phyloP scores from a whole-genome alignment of 64 coral and sea anemone species.

The Pocillopora verrucosa region DNA sequence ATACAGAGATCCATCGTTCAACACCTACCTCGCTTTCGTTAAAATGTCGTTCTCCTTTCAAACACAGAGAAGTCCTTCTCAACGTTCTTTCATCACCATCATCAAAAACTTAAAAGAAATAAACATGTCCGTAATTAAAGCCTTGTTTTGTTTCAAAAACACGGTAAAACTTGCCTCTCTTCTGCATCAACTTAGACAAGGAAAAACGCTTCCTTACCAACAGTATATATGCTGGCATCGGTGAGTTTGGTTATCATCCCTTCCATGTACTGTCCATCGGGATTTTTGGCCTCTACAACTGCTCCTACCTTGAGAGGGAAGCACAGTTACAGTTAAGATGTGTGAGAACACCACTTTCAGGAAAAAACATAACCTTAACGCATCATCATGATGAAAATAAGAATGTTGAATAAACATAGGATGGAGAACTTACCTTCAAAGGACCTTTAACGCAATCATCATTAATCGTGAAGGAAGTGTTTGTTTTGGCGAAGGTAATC shows the following conservation, averaged over 20 bases:
- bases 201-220: conserved; percentile 64
- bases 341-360: not conserved
- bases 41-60: conserved; percentile 96
- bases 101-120: conserved; percentile 81
- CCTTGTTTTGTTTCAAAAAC: conserved; percentile 5
- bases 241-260: conserved; percentile 91
- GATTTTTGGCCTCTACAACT: conserved; percentile 78
- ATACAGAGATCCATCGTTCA: not conserved
- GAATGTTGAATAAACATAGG: not conserved
- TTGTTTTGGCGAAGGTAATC: conserved; percentile 75
- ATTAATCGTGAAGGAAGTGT: conserved; percentile 66
- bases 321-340: not conserved
- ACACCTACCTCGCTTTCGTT: conserved; percentile 89
- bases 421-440: conserved; percentile 79
- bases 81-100: conserved; percentile 99
- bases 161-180: not conserved
- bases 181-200: not conserved
- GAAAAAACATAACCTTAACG: not conserved
- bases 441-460: conserved; percentile 94
- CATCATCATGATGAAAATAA: not conserved
- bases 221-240: conserved; percentile 96
- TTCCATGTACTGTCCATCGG: conserved; percentile 82
- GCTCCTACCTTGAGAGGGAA: conserved; percentile 71
- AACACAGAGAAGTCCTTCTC: conserved; percentile 88
- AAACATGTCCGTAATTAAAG: conserved; percentile 9